phyloP scores from a whole-genome alignment of 2,113 vertebrate genomes.

The Eulacestoma nigropectus region DNA sequence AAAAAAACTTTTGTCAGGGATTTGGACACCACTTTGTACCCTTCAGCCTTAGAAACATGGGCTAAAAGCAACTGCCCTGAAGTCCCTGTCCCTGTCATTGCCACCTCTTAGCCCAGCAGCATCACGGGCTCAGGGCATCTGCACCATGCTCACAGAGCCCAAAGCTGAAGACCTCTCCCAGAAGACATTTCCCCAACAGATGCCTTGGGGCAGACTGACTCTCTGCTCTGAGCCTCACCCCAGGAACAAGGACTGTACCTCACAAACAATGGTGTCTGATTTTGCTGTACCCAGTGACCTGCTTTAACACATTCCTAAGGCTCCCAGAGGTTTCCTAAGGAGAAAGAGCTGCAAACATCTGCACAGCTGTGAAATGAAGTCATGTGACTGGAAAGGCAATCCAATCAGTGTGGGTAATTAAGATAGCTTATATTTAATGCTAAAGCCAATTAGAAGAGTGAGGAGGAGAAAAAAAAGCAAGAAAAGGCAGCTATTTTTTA shows the following conservation, averaged over 20 bases:
- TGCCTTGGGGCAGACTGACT: not conserved
- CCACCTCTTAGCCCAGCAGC: not conserved
- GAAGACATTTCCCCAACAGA: not conserved
- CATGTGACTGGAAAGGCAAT: constrained; percentile 33
- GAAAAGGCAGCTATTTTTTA: constrained; percentile 28
- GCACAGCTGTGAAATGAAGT: constrained; percentile 39
- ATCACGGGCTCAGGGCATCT: not conserved
- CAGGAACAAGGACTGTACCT: not conserved
- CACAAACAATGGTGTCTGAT: not conserved
- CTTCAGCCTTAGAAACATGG: not conserved
- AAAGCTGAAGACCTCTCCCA: not conserved
- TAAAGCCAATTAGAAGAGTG: constrained; percentile 23
- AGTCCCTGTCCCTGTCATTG: not conserved
- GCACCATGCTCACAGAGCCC: fast-evolving
- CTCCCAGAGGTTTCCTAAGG: not conserved
- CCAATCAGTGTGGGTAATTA: constrained; percentile 64
- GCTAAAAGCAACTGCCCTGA: not conserved
- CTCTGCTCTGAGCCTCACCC: not conserved
- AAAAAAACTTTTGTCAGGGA: not conserved
- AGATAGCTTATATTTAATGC: constrained; percentile 53
- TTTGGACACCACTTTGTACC: not conserved
- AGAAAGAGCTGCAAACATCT: constrained; percentile 19
- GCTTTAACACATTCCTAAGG: not conserved
- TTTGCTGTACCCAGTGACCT: not conserved
- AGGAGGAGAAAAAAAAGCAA: fast-evolving